phyloP scores from a whole-genome alignment of 1,140 invertebrate genomes.

The Hydropsyche tenuis region DNA sequence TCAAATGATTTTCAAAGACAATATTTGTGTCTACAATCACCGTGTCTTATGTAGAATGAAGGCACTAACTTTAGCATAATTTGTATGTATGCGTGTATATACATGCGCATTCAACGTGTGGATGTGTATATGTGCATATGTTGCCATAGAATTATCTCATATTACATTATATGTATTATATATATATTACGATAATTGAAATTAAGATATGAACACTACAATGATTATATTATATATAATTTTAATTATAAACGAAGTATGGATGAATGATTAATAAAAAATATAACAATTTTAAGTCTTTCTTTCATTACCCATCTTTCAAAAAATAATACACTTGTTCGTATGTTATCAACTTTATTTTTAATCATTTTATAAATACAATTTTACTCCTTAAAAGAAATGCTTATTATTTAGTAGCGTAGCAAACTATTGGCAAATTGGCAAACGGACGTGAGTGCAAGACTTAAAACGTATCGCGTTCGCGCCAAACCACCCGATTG shows the following conservation, averaged over 20 bases:
- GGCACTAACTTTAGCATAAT: conserved; percentile 33
- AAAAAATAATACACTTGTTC: no score
- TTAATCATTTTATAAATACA: no score
- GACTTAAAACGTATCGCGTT: no score
- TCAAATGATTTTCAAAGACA: conserved; percentile 33
- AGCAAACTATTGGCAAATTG: no score
- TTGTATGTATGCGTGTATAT: conserved; percentile 15
- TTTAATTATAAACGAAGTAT: conserved; percentile 47
- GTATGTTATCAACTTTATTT: no score
- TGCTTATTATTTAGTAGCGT: no score
- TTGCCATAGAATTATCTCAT: conserved; percentile 39
- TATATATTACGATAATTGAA: conserved; percentile 42
- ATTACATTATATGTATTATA: conserved; percentile 35
- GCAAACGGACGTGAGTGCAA: no score
- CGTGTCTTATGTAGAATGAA: conserved; percentile 41
- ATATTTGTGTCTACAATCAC: conserved; percentile 44
- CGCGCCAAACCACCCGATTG: no score
- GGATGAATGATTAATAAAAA: conserved; percentile 48
- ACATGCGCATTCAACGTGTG: not conserved
- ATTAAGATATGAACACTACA: conserved; percentile 45
- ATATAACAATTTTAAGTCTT: conserved; percentile 48
- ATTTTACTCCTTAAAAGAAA: no score
- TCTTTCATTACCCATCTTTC: conserved; percentile 37
- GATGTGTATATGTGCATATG: conserved; percentile 31
- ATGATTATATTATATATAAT: conserved; percentile 49